Evolutionary conservation across 2,113 vertebrate genomes (phyloP).

Genomic region (Electrona antarctica): DNA sequence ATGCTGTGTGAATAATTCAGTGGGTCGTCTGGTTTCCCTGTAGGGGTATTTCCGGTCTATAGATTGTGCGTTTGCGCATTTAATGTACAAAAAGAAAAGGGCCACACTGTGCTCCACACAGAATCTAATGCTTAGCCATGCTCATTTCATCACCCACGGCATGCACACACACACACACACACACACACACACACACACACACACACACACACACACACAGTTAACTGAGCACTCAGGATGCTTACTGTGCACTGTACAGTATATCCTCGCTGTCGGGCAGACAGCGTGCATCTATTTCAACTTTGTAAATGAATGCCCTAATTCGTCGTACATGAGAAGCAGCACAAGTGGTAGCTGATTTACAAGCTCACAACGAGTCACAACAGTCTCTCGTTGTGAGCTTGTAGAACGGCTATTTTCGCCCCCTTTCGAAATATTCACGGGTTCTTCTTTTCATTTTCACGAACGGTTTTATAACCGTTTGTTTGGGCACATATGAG

Average conservation of each 20-base stretch:
- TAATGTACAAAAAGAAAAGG: constrained; percentile 12
- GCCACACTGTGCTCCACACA: not conserved
- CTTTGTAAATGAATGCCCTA: too few relatives aligned
- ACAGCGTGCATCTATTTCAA: too few relatives aligned
- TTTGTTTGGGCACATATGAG: too few relatives aligned
- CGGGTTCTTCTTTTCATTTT: too few relatives aligned
- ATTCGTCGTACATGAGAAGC: too few relatives aligned
- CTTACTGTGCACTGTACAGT: constrained; percentile 9
- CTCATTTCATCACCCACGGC: not conserved
- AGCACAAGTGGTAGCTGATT: too few relatives aligned
- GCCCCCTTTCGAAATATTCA: too few relatives aligned
- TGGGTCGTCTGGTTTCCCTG: constrained; percentile 1
- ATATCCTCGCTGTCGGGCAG: not conserved
- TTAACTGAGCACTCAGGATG: too few relatives aligned
- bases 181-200: constrained; percentile 3
- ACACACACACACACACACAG: not conserved
- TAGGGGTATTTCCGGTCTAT: constrained; percentile 16
- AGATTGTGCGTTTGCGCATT: not conserved
- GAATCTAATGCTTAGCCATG: constrained; percentile 23
- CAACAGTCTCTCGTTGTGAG: too few relatives aligned
- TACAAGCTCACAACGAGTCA: too few relatives aligned
- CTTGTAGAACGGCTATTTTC: too few relatives aligned
- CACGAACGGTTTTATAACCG: too few relatives aligned
- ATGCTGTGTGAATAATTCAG: constrained; percentile 21
- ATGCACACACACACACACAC: not conserved